Base-by-base conservation (phyloP, 1,140 invertebrate species). In the Cardiocondyla obscurior region DNA sequence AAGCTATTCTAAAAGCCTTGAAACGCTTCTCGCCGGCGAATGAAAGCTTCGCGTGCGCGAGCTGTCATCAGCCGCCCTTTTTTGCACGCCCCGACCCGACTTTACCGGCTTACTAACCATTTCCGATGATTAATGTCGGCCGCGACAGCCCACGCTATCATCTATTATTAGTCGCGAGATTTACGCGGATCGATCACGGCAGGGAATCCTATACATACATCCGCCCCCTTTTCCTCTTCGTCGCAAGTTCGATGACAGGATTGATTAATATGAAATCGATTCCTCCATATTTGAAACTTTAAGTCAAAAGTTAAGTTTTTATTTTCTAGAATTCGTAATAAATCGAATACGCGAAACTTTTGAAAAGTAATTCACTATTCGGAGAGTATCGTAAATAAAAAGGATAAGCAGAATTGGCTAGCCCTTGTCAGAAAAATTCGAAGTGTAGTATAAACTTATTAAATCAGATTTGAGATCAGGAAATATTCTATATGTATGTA, bases 131-230 rank as follows among this genome's bases (percentile, higher is more conserved):
- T 79, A 79, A 79, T 79, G 74, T 79, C 46, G 36, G n/a, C 36
- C 46, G 46, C 74, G 74, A 79, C 46, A 67, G 49, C 46, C 74
- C 62, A 79, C 62, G 62, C 74, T 79, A 79, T 79, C 74, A 79
- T 79, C 74, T 69, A 79, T 79, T 79, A 79, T 79, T 79, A 79
- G 62, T n/a, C 62, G 33, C 62, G 74, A 79, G 74, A 79, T 79
- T 79, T 79, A 55, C 74, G 62, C 46, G 62, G 36, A 79, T 79
- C 74, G 62, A 79, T 79, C 62, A 55, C 25, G 62, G 22, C 44
- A 77, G 22, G 28, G 46, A 79, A 69, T 79, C 51, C 36, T 79
- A 69, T 53, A 51, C 33, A 36, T 19, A 19, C 36, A 25, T 49
- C 46, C 19, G 22, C 14, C 33, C 33, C 12, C 22, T n/a, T 42